These are phyloP conservation scores for Poeciliopsis gracilis DNA, from an alignment of 2,797 vertebrate species.

Conservation along the genomic window DNA sequence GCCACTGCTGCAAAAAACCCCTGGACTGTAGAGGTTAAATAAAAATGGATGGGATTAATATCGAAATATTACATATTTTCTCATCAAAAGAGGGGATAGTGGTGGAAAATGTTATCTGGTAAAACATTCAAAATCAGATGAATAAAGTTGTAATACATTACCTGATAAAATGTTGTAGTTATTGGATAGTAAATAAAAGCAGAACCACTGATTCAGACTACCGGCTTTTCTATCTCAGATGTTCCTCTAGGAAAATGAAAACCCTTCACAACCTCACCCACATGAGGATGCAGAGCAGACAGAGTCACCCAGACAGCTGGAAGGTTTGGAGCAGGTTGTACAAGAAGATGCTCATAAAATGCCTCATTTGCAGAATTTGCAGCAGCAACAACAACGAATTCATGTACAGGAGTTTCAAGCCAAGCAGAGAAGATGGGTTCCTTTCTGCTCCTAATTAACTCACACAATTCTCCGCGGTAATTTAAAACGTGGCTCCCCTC, in stretches of 20 bases:
- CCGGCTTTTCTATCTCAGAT: neutral
- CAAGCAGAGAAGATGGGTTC: neutral
- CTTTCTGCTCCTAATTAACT: constrained; percentile 17
- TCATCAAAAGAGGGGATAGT: too few relatives aligned
- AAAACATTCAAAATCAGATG: too few relatives aligned
- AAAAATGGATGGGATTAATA: too few relatives aligned
- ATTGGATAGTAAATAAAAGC: neutral
- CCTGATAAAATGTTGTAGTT: neutral
- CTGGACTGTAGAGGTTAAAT: too few relatives aligned
- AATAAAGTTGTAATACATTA: too few relatives aligned
- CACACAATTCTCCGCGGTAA: constrained; percentile 1
- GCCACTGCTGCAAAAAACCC: too few relatives aligned
- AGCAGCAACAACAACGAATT: neutral
- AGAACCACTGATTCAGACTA: neutral
- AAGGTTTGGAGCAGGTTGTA: neutral
- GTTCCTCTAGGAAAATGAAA: neutral
- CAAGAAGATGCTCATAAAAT: neutral
- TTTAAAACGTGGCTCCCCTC: neutral
- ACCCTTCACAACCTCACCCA: neutral
- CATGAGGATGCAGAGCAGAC: neutral
- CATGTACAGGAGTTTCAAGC: neutral
- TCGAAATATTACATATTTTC: too few relatives aligned
- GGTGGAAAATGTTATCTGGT: too few relatives aligned
- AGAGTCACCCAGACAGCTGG: neutral
- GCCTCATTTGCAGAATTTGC: neutral